These are phyloP conservation scores for Magallana nippona DNA, from an alignment of 2,888 invertebrate genomes.

Conservation along the genomic window DNA sequence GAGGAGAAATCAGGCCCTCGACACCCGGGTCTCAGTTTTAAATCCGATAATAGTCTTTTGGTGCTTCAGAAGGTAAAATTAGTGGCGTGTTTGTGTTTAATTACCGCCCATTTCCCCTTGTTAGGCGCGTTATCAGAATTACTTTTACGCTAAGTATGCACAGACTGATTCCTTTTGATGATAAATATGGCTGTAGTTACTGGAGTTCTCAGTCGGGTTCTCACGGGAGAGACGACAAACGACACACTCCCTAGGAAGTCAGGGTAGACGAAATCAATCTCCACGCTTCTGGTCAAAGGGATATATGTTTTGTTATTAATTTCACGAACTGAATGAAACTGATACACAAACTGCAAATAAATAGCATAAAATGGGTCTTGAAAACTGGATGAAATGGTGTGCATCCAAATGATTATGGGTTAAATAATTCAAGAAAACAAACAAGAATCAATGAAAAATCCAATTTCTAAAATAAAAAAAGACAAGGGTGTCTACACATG, in stretches of 20 bases:
- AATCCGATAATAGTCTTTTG: neutral
- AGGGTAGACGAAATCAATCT: neutral
- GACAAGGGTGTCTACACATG: no score
- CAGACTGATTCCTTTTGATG: neutral
- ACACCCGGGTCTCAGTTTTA: neutral
- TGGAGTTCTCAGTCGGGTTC: neutral
- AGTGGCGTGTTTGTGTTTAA: neutral
- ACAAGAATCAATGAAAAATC: no score
- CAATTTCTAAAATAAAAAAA: no score
- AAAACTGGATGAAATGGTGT: no score
- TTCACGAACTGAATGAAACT: no score
- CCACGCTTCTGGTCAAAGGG: neutral
- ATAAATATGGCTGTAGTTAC: neutral
- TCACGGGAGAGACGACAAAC: neutral
- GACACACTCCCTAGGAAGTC: neutral
- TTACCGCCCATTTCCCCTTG: slow-evolving; percentile 12
- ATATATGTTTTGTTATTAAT: neutral
- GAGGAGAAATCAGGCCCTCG: neutral
- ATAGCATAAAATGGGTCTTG: no score
- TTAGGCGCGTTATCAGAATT: neutral
- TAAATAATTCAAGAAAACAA: no score
- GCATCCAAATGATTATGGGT: no score
- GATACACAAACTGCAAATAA: no score
- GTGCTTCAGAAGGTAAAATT: neutral
- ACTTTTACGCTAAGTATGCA: neutral